Base-by-base conservation (phyloP, 2,888 invertebrate species). In the Eupithecia insigniata region DNA sequence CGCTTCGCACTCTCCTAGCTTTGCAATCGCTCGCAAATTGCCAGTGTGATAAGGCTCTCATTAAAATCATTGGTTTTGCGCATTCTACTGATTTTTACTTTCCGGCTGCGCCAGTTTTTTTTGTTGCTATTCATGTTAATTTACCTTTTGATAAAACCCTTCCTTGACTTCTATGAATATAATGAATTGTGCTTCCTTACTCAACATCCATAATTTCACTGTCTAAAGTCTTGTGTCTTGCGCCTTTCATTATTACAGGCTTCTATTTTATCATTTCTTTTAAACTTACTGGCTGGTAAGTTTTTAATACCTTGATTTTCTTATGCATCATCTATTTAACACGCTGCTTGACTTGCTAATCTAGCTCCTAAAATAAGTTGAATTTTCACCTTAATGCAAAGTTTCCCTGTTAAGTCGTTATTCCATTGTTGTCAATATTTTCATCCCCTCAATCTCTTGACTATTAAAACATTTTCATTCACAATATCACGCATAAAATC, bases 241-340 rank as follows among this genome's bases (percentile, higher is more conserved):
- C 51, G 51, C 2, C n/a, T 2, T 22, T 22, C 22, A 22, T 51
- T 51, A 18, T n/a, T 51, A 51, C 8, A 2, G 22, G 10, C 51
- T 51, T 51, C 12, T 51, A 10, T 51, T 79, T 43, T 70, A 74
- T n/a, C 51, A 1, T 22, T 22, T 46, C 8, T 22, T 51, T 51
- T 22, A 51, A 51, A 22, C 4, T 51, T 22, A 8, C 14, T 12
- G 4, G 26, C 55, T 2, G n/a, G n/a, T n/a, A 26, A 55, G n/a
- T n/a, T 26, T 55, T 4, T 4, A 26, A 26, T 14, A n/a, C 55
- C 4, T 55, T 12, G 55, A 22, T 55, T 51, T 55, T 55, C 55
- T 22, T 8, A 55, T 51, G 46, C 46, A 22, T 51, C 1, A 10
- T 39, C n/a, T 10, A 51, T 22, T 5, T 26, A 55, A 26, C 55